These are phyloP conservation scores for Euphonia xanthogaster DNA, from an alignment of 2,797 vertebrate genomes.

Conservation along the genomic window DNA sequence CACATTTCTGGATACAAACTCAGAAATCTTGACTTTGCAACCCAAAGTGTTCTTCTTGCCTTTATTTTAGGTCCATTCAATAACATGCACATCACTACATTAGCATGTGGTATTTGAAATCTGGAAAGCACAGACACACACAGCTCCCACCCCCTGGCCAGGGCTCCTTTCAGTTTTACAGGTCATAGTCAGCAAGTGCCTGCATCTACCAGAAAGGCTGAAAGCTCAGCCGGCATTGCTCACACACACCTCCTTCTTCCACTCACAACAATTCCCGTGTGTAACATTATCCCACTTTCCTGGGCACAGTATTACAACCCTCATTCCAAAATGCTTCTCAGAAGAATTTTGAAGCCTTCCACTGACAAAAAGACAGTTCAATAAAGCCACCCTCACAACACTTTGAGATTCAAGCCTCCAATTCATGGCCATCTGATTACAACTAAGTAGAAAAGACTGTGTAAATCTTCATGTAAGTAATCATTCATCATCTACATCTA, in stretches of 20 bases:
- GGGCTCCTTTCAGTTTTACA: background rate
- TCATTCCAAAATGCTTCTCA: background rate
- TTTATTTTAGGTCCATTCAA: background rate
- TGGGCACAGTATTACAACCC: background rate
- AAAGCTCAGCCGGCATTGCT: background rate
- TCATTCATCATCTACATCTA: background rate
- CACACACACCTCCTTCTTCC: background rate
- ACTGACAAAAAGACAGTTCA: background rate
- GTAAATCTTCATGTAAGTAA: background rate
- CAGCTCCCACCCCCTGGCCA: background rate
- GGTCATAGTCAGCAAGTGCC: background rate
- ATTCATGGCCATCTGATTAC: background rate
- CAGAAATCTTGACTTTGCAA: background rate
- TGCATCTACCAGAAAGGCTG: background rate
- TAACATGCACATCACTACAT: background rate
- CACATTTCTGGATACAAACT: background rate
- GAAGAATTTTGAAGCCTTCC: background rate
- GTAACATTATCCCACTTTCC: background rate
- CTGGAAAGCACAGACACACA: background rate
- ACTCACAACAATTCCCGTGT: background rate
- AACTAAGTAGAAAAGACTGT: background rate
- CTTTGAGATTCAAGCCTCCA: background rate
- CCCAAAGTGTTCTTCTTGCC: rapidly evolving
- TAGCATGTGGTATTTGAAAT: background rate
- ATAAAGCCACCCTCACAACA: background rate